A percentile compares a stretch with the other conserved stretches of the same genome.
Conservation (phyloP, 2,888 invertebrate genomes). For the Congeria kusceri region DNA sequence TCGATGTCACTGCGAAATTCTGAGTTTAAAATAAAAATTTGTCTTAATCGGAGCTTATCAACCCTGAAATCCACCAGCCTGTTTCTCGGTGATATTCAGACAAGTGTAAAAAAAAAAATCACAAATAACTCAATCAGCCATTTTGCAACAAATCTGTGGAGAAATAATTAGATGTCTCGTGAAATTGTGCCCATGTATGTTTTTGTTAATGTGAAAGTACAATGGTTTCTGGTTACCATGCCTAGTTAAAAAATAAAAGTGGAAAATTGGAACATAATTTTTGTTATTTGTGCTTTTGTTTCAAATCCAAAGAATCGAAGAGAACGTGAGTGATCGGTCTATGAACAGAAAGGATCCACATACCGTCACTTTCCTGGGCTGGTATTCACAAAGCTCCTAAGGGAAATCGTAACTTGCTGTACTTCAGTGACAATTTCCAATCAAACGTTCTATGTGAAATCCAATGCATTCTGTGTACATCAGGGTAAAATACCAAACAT, state of each 20-base stretch:
- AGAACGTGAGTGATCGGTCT: background rate
- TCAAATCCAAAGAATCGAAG: background rate
- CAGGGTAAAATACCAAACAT: too few species aligned
- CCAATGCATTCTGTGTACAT: too few species aligned
- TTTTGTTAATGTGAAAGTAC: conserved; percentile 33
- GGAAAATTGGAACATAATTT: conserved; percentile 19
- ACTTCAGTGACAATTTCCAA: too few species aligned
- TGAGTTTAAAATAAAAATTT: background rate
- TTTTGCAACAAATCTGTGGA: background rate
- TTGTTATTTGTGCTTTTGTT: conserved; percentile 5
- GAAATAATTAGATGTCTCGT: background rate
- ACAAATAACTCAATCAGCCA: too few species aligned
- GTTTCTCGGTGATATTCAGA: conserved; percentile 64
- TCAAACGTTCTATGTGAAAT: too few species aligned
- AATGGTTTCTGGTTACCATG: conserved; percentile 68
- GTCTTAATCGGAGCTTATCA: conserved; percentile 10
- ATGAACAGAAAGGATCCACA: too few species aligned
- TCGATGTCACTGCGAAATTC: too few species aligned
- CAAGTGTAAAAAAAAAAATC: too few species aligned
- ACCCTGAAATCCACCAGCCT: conserved; percentile 63
- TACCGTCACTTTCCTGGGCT: too few species aligned
- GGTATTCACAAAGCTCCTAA: too few species aligned
- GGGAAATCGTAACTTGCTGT: too few species aligned
- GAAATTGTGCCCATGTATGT: too few species aligned
- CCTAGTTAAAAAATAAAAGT: conserved; percentile 69